Base-by-base conservation (phyloP, 2,888 invertebrate genomes). In the Cotesia congregata region DNA sequence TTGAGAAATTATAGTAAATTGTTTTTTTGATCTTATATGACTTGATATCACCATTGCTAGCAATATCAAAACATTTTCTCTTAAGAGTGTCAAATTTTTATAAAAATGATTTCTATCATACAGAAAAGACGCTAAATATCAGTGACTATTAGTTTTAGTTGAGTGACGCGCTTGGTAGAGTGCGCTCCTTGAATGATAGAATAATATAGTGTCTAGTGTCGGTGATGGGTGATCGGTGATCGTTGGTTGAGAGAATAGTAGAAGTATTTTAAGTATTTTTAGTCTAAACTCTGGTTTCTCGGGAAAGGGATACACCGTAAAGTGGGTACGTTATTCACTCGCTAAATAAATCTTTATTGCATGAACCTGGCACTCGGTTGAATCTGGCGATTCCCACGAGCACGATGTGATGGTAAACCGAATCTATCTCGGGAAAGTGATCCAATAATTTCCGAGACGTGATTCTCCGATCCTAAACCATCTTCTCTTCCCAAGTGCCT, bases 271-370 rank as follows among this genome's bases (percentile, higher is more conserved):
- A 30, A 30, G 30, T 50, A 50, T 50, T 50, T 50, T 50, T 50
- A 50, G 12, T 50, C 12, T 50, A 50, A 50, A 50, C 12, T 50
- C 50, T 12, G 12, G 30, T 30, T 30, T 4, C 9, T 50, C 50
- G 50, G 12, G 50, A 7, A 50, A 7, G 9, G 12, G 50, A 50
- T 50, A 50, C 59, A 64, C 30, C 40, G 60, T 40, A 60, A 12
- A 70, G 67, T 69, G 67, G 50, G 50, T 50, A 50, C 12, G 50
- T 50, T 76, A 70, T 74, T 61, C 67, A 40, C 74, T 74, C 62
- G 60, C 77, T 68, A 70, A 77, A 79, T 76, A 74, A 78, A 80
- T 78, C 70, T 74, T 70, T 72, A 74, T 77, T 75, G 38, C 67
- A 73, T 74, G 72, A 80, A 69, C 61, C 72, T 75, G 72, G 30